Percentiles rank a stretch among this genome's conserved stretches.
phyloP scores from a whole-genome alignment of 1,140 invertebrate genomes.

The Megalopta genalis region DNA sequence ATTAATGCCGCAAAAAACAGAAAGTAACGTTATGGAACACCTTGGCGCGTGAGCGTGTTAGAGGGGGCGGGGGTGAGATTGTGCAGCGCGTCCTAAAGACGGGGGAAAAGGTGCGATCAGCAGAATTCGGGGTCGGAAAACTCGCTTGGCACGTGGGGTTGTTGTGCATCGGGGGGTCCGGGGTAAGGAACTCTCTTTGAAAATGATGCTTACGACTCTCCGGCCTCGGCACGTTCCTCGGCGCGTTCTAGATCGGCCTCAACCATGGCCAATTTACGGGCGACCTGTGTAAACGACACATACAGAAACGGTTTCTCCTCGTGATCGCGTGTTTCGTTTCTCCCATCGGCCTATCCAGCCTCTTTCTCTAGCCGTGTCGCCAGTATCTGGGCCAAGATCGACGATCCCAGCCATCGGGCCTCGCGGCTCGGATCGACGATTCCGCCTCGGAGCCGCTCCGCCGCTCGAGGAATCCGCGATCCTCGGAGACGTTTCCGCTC shows the following conservation, averaged over 20 bases:
- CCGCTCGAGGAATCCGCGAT: conserved; percentile 3
- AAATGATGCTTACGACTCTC: conserved; percentile 96
- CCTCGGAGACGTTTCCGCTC: not conserved
- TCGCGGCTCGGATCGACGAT: conserved; percentile 13
- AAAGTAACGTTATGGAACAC: not conserved
- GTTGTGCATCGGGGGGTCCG: conserved; percentile 24
- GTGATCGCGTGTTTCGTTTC: conserved; percentile 23
- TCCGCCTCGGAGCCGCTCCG: not conserved
- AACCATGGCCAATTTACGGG: conserved; percentile 99
- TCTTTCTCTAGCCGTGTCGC: not conserved
- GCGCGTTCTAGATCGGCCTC: conserved; percentile 99
- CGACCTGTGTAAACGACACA: conserved; percentile 89
- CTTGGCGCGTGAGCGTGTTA: not conserved
- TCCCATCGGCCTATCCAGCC: not conserved
- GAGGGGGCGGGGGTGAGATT: not conserved
- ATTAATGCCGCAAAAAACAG: not conserved
- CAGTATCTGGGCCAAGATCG: conserved; percentile 45
- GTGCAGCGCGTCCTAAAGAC: not conserved
- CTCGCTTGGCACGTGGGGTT: not conserved
- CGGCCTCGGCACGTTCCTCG: conserved; percentile 99
- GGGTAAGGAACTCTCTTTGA: conserved; percentile 29
- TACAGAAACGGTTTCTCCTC: conserved; percentile 59
- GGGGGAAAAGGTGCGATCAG: conserved; percentile 1
- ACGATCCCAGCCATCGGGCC: conserved; percentile 23
- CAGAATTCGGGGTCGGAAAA: not conserved